Conservation (phyloP, 2,888 invertebrate genomes). For the Plebejus argus region DNA sequence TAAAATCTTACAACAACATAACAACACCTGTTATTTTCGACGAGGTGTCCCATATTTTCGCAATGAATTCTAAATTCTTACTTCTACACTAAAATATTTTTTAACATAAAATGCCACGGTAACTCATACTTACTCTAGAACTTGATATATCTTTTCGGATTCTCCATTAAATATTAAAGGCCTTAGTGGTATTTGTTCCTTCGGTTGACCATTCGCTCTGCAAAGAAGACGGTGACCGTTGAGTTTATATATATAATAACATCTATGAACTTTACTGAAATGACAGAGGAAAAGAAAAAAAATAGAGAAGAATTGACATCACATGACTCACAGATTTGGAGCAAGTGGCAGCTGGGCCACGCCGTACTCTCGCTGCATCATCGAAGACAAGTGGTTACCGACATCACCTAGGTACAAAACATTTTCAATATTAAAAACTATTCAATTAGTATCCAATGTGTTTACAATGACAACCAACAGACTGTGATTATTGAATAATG, state of each 20-base stretch:
- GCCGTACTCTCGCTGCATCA: conserved; percentile 78
- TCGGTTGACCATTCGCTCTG: conserved; percentile 75
- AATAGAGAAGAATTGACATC: neutral
- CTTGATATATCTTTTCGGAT: conserved; percentile 84
- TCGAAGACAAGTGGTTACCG: conserved; percentile 74
- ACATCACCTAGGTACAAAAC: conserved; percentile 53
- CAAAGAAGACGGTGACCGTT: conserved; percentile 36
- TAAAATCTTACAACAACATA: neutral
- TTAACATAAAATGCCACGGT: neutral
- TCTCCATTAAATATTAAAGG: conserved; percentile 86
- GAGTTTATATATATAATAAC: neutral
- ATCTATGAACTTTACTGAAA: neutral
- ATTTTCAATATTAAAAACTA: neutral
- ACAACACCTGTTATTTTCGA: neutral
- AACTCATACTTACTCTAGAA: conserved; percentile 89
- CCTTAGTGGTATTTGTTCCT: conserved; percentile 89
- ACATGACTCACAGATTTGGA: conserved; percentile 66
- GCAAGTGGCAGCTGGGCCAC: conserved; percentile 62
- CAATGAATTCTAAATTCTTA: neutral
- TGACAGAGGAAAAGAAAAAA: neutral
- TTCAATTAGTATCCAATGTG: neutral
- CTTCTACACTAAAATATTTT: neutral
- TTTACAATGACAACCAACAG: no score
- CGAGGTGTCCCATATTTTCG: neutral
- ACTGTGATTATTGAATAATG: neutral